Evolutionary conservation across 2,888 invertebrate genomes (phyloP).

Genomic region (Andrena camellia): DNA sequence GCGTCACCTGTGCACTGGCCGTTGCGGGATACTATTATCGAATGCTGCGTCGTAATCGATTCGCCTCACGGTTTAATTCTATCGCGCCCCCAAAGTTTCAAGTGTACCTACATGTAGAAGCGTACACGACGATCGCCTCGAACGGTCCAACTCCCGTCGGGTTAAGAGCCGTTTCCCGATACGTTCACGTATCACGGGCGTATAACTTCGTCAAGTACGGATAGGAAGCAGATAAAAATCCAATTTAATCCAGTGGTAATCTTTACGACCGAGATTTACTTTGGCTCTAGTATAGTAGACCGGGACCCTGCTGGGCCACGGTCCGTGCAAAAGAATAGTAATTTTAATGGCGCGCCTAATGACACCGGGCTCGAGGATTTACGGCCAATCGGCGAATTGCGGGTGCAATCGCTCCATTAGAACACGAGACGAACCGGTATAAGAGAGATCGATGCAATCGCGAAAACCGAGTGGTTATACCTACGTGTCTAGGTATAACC

Average conservation of each 20-base stretch:
- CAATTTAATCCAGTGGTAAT: slow-evolving; percentile 61
- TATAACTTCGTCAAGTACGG: slow-evolving; percentile 16
- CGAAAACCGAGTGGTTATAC: slow-evolving; percentile 71
- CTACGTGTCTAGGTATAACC: slow-evolving; percentile 64
- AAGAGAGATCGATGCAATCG: slow-evolving; percentile 69
- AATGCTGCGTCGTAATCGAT: slow-evolving; percentile 29
- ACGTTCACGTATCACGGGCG: slow-evolving; percentile 12
- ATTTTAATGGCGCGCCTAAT: slow-evolving; percentile 75
- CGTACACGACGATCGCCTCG: neutral
- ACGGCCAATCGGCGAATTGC: slow-evolving; percentile 82
- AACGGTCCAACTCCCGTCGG: neutral
- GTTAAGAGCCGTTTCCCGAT: slow-evolving; percentile 27
- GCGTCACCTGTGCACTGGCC: slow-evolving; percentile 34
- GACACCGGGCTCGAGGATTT: slow-evolving; percentile 75
- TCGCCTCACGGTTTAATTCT: slow-evolving; percentile 31
- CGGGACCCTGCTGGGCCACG: neutral
- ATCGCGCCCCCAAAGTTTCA: slow-evolving; percentile 12
- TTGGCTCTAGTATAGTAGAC: neutral
- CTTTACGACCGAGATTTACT: slow-evolving; percentile 44
- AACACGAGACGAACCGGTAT: neutral
- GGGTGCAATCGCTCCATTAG: slow-evolving; percentile 66
- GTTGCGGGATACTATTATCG: slow-evolving; percentile 18
- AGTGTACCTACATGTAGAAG: too few species aligned
- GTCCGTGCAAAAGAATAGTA: slow-evolving; percentile 57
- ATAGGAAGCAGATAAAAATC: slow-evolving; percentile 49